Base-by-base conservation (phyloP, 35 echinoderm and acorn worm genomes). In the Ptychodera flava region DNA sequence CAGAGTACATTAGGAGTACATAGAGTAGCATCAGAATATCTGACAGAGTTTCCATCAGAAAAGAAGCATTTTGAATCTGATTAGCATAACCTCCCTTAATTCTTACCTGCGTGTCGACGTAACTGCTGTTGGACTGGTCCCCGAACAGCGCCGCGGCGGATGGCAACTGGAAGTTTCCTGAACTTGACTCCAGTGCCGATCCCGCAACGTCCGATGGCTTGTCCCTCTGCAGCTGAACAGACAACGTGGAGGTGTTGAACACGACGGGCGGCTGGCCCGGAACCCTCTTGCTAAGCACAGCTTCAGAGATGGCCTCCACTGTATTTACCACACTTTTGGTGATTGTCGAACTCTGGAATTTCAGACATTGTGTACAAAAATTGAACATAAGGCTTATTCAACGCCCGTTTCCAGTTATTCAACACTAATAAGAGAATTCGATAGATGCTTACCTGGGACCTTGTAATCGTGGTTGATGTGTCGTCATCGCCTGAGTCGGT, bases 251-350 rank as follows among this genome's bases (percentile, higher is more conserved):
- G 0, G 87, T 82, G 1, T 82, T 80, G 31, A 89, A 45, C 0
- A 64, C 28, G 35, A 77, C 79, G 1, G 87, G 87, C 31, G 87
- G 87, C 28, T 89, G 87, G 1, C 87, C 87, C 32, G 34, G 37
- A 37, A 89, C 87, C 28, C 79, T 35, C 36, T 89, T 35, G 38
- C 80, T 28, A 16, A 38, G 33, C 28, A 89, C 34, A 1, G 82
- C 87, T 28, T 83, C 80, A 10, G 80, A 35, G 32, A 82, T 80
- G 1, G 30, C 29, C 32, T 89, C 29, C 0, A 89, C n/a, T 0
- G 87, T 82, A 12, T 22, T 6, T 64, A 64, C 45, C 45, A 64
- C 45, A 64, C 45, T 64, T 64, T 64, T 64, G 6, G 45, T 64
- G 6, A 64, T 64, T 12, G 45, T 22, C 6, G 45, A 6, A 64